Conservation (phyloP, 2,113 vertebrate genomes). For the Cricetomys ansorgei region DNA sequence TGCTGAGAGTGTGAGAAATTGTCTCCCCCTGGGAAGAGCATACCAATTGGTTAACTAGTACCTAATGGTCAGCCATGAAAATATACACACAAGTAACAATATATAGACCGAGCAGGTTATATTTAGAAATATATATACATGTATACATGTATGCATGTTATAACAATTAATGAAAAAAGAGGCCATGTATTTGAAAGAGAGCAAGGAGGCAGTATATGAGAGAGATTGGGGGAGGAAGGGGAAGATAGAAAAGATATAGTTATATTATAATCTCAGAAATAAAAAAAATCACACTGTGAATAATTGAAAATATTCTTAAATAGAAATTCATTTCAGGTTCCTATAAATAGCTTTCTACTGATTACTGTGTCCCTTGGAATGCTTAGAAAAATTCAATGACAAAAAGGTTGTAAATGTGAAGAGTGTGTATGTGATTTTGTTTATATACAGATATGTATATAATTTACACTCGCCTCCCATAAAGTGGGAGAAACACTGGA, state of each 20-base stretch:
- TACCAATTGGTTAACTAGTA: neutral
- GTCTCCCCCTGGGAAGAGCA: neutral
- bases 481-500: neutral
- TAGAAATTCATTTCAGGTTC: neutral
- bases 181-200: neutral
- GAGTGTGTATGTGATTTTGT: neutral
- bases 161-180: neutral
- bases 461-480: neutral
- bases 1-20: neutral
- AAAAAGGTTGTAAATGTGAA: neutral
- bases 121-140: neutral
- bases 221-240: neutral
- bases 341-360: neutral
- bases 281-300: neutral
- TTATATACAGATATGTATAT: neutral
- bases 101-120: neutral
- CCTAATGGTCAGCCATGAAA: neutral
- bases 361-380: neutral
- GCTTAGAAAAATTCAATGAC: neutral
- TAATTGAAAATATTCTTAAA: slow-evolving; percentile 1
- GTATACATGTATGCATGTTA: neutral
- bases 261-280: neutral
- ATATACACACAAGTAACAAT: too few relatives aligned
- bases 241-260: neutral
- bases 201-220: neutral